Evolutionary conservation across 2,113 vertebrate species (phyloP).

Genomic region (Salvelinus sp.): DNA sequence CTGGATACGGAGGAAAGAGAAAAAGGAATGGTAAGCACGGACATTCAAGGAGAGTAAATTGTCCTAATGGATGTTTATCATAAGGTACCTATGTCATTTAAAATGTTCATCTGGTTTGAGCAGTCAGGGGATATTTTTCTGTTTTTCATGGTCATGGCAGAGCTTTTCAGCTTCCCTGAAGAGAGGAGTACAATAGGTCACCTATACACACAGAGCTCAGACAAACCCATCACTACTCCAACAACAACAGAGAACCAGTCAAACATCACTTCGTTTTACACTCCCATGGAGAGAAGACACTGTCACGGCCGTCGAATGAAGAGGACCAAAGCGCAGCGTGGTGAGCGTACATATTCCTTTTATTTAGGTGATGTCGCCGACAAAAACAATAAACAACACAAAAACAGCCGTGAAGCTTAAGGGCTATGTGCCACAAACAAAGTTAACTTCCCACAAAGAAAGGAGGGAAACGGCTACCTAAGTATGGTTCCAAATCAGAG

Average conservation of each 20-base stretch:
- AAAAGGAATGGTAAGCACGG: conserved; percentile 12
- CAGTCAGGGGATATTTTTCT: conserved; percentile 15
- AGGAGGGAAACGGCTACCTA: too few species aligned
- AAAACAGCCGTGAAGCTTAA: too few species aligned
- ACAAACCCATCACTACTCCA: conserved; percentile 39
- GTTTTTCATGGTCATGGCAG: conserved; percentile 35
- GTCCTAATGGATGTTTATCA: conserved; percentile 3
- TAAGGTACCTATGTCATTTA: neutral
- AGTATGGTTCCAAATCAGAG: too few species aligned
- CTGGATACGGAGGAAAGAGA: conserved; percentile 9
- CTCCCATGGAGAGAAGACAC: conserved; percentile 9
- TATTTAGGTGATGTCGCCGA: too few species aligned
- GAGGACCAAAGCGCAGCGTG: too few species aligned
- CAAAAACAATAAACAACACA: too few species aligned
- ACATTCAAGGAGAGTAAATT: neutral
- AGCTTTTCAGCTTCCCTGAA: conserved; percentile 43
- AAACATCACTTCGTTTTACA: conserved; percentile 18
- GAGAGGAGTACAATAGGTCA: conserved; percentile 18
- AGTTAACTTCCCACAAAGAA: too few species aligned
- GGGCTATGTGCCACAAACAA: too few species aligned
- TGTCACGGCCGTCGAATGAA: too few species aligned
- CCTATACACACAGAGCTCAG: conserved; percentile 36
- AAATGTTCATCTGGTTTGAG: conserved; percentile 24
- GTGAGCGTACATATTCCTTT: too few species aligned
- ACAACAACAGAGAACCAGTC: conserved; percentile 49